These are phyloP conservation scores for Rhamphomyia laevipes DNA, from an alignment of 2,888 invertebrate genomes.

Conservation along the genomic window DNA sequence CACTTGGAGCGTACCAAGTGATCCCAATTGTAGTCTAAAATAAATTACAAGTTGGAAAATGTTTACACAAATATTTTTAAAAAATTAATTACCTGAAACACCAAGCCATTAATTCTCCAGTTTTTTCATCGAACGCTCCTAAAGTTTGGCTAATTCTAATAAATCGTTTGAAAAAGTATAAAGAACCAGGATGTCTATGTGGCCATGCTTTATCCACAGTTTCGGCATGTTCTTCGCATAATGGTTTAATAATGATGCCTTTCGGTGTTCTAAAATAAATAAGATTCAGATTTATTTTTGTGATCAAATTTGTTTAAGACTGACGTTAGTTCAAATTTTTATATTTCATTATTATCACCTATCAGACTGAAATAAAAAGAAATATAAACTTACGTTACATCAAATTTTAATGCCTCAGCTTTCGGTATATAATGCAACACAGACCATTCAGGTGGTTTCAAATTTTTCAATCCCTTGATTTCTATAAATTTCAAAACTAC, in stretches of 20 bases:
- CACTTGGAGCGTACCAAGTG: slow-evolving; percentile 27
- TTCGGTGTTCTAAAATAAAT: slow-evolving; percentile 3
- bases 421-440: slow-evolving; percentile 21
- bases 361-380: not conserved
- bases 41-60: not conserved
- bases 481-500: slow-evolving; percentile 1
- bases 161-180: slow-evolving; percentile 12
- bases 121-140: slow-evolving; percentile 13
- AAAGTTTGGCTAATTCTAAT: slow-evolving; percentile 15
- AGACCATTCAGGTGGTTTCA: not conserved
- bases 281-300: not conserved
- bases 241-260: slow-evolving; percentile 6
- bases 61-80: not conserved
- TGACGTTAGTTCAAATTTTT: too few species aligned
- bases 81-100: slow-evolving; percentile 15
- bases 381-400: slow-evolving; percentile 19
- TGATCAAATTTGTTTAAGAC: too few species aligned
- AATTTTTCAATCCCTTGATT: not conserved
- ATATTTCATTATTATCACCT: too few species aligned
- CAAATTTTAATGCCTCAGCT: slow-evolving; percentile 20
- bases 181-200: slow-evolving; percentile 18
- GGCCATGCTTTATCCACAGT: slow-evolving; percentile 26
- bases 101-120: slow-evolving; percentile 17
- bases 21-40: slow-evolving; percentile 23
- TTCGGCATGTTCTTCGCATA: slow-evolving; percentile 16